Evolutionary conservation across 2,113 vertebrate species (phyloP), one percentile per base, ranked within the genome.

Genomic region (Egretta garzetta): DNA sequence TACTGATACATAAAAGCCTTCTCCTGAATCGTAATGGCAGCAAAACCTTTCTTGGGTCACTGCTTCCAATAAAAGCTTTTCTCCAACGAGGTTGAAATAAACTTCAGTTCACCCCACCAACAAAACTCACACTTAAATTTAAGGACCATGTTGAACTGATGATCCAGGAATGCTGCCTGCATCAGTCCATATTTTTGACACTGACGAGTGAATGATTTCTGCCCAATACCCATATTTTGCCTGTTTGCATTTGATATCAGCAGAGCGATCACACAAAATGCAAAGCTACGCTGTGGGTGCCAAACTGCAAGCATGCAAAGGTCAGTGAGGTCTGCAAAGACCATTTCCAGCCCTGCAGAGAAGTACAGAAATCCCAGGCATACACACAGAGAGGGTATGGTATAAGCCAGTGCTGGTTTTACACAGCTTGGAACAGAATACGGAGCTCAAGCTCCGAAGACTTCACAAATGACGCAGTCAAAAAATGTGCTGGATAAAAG

Each of bases 1-100:
- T 58, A 88, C 90, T 73, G 86, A 84, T 75, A 94, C 14, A 97
- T 88, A 96, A 94, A 96, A 94, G n/a, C 53, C 72, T 79, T 74
- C 85, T 88, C 70, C 86, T 89, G 88, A 94, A 96, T 93, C 59
- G 86, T 59, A 95, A 64, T 14, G 52, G 62, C 68, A 88, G 35
- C 56, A 83, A 90, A 93, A 71, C 52, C 90, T 92, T 87, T 30
- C 91, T 72, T 71, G 72, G 63, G 85, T 93, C 92, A 88, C 52
- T 4, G 10, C 60, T 89, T 88, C 49, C 0, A 3, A 73, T 47
- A 89, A 92, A 55, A 88, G 70, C 35, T 59, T 58, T 28, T 32
- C 39, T 47, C 62, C 62, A 35, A 64, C 73, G 53, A 72, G 41
- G 64, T 5, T 66, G 58, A 91, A 90, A 96, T 80, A 88, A 96